Conservation (phyloP, 2,888 invertebrate genomes). For the Caenorhabditis parvicauda region DNA sequence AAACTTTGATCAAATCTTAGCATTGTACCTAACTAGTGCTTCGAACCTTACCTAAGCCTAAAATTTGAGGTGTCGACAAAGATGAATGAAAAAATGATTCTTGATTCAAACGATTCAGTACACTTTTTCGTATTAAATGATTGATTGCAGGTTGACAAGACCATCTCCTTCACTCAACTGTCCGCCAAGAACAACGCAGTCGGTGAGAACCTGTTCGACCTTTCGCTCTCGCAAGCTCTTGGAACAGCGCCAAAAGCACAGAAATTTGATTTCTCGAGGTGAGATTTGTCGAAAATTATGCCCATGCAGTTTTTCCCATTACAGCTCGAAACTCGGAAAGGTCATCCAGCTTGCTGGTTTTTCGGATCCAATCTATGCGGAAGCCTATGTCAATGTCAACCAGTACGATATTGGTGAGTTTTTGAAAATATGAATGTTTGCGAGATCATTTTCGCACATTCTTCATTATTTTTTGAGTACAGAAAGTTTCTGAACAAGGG, state of each 20-base stretch:
- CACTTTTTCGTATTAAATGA: no score
- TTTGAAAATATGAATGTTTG: background rate
- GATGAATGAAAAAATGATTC: no score
- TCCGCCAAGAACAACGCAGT: slow-evolving; percentile 64
- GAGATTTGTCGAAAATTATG: background rate
- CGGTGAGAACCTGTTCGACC: slow-evolving; percentile 82
- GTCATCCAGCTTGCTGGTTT: slow-evolving; percentile 94
- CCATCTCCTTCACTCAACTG: slow-evolving; percentile 79
- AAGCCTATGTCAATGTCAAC: slow-evolving; percentile 98
- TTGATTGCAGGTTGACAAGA: slow-evolving; percentile 85
- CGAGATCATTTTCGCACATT: no score
- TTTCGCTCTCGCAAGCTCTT: slow-evolving; percentile 76
- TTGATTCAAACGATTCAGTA: no score
- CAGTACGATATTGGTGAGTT: slow-evolving; percentile 68
- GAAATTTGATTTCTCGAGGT: slow-evolving; percentile 64
- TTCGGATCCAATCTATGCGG: slow-evolving; percentile 98
- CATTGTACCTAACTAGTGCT: no score
- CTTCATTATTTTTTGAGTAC: background rate
- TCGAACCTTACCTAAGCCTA: no score
- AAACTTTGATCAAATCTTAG: no score
- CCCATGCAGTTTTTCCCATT: background rate
- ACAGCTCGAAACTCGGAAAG: slow-evolving; percentile 40
- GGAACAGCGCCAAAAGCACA: slow-evolving; percentile 59
- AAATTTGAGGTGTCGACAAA: no score
- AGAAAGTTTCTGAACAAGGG: background rate